Base-by-base conservation (phyloP, 2,797 vertebrate genomes). In the Psittacula derbiana region DNA sequence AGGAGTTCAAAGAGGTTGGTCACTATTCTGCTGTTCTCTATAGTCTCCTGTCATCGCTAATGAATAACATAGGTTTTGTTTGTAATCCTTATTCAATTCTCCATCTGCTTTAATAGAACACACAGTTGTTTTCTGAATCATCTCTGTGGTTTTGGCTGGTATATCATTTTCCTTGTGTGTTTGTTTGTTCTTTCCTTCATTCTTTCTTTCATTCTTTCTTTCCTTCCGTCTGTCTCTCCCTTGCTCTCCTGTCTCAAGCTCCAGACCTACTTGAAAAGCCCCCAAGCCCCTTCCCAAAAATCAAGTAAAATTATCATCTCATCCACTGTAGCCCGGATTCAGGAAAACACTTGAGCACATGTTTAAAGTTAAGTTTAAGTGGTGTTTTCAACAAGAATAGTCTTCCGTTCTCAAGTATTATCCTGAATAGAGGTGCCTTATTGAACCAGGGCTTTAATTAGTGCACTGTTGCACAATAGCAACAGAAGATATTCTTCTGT, bases 1-100 rank as follows among this genome's bases (percentile, higher is more conserved):
- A 99, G 95, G 99, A 99, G 97, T 99, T 99, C 97, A 99, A 99
- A 96, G 98, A 99, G 98, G 99, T 99, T 80, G 71, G 96, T 95
- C 78, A 13, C 60, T 62, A 4, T 61, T 84, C 52, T 94, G 90
- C 67, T 94, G 41, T 62, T 92, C 57, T 82, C 67, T 83, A 17
- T 21, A 84, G 71, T 58, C 76, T 95, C 70, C 81, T 81, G 61
- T 65, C 76, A 21, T 79, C 66, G 61, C 66, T 86, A 88, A 86
- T 90, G 86, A 94, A 83, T 69, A 95, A 79, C 96, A 92, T 82
- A 93, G 93, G 86, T 86, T 93, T 93, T 84, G 86, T 94, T 94
- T 95, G 91, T 60, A 92, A 90, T 92, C 78, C 64, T 94, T 70
- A 84, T 81, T 96, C 83, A 83, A 18, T 95, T 90, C 93, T 91